Base-by-base conservation (phyloP, 2,113 vertebrate genomes). In the Neolamprologus modestus region DNA sequence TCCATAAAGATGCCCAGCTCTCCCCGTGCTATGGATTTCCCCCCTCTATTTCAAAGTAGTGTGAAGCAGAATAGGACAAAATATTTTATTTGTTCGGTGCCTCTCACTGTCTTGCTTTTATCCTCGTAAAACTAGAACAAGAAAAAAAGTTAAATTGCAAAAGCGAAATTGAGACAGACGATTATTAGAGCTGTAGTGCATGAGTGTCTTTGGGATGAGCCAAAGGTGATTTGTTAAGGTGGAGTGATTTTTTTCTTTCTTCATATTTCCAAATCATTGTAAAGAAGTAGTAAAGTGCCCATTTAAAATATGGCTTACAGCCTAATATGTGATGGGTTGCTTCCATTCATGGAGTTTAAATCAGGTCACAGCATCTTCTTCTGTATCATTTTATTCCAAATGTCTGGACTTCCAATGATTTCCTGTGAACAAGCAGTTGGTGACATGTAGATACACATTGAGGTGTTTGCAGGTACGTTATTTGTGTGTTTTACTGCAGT, bases 1-100 rank as follows among this genome's bases (percentile, higher is more conserved):
- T 87, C 84, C 59, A 88, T 71, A 85, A 88, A 92, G 88, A 90
- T 91, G 61, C 26, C 66, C 84, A 88, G 35, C 84, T 91, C 82
- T 85, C 21, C 19, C 68, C 14, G 9, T 71, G 78, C 53, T 31
- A 6, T 87, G 89, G 87, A 84, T 57, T 88, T n/a, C 26, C 24
- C 55, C 52, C 47, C 63, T 81, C 35, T 33, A 28, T 73, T 88
- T 88, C 26, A 78, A 80, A 87, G 82, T 50, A 24, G 16, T 90
- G 59, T 52, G 78, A 84, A 81, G 28, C 50, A 13, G 45, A 79
- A 57, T 16, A 31, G 26, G 42, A 86, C 16, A 59, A 52, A 88
- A 81, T 76, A 82, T 66, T 87, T 91, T 6, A 76, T 84, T 80
- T 84, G 14, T 24, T 76, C 3, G 1, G 2, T 10, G 26, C 76